phyloP scores from a whole-genome alignment of 2,797 vertebrate genomes.

The Emydoidea blandingii region DNA sequence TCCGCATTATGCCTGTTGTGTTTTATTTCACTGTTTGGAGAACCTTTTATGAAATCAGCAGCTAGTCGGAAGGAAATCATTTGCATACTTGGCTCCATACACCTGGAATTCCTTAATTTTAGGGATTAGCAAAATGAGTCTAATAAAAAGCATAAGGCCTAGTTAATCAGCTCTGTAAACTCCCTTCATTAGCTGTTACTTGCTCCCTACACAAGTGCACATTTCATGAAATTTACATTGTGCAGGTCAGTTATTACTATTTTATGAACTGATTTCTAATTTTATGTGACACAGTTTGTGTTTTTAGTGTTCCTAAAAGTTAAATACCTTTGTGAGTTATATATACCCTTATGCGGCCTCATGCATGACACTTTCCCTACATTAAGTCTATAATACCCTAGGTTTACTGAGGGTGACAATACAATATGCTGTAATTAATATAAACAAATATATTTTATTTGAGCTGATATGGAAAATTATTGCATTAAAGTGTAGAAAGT shows the following conservation, averaged over 20 bases:
- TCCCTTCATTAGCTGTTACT: slow-evolving; percentile 81
- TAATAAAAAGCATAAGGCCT: slow-evolving; percentile 83
- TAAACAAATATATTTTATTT: background rate
- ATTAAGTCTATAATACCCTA: background rate
- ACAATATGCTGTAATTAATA: slow-evolving; percentile 43
- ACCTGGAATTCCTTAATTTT: slow-evolving; percentile 87
- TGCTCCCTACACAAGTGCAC: slow-evolving; percentile 66
- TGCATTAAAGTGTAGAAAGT: background rate
- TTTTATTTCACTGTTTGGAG: slow-evolving; percentile 81
- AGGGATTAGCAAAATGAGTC: slow-evolving; percentile 84
- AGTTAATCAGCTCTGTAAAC: slow-evolving; percentile 83
- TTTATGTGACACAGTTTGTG: slow-evolving; percentile 79
- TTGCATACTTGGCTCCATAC: slow-evolving; percentile 85
- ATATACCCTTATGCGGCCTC: slow-evolving; percentile 41
- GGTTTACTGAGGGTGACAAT: slow-evolving; percentile 45
- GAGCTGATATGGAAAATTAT: slow-evolving; percentile 30
- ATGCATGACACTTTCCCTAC: slow-evolving; percentile 54
- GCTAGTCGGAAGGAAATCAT: slow-evolving; percentile 82
- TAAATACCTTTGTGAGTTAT: slow-evolving; percentile 63
- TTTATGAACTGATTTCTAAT: slow-evolving; percentile 83
- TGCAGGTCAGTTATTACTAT: slow-evolving; percentile 77
- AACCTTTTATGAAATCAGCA: slow-evolving; percentile 82
- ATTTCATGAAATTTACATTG: slow-evolving; percentile 80
- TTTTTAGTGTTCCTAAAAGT: slow-evolving; percentile 77
- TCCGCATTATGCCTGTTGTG: slow-evolving; percentile 68